Percentiles rank a stretch among this genome's conserved stretches.
Evolutionary conservation across 2,888 invertebrate genomes (phyloP).

Genomic region (Noctua comes): DNA sequence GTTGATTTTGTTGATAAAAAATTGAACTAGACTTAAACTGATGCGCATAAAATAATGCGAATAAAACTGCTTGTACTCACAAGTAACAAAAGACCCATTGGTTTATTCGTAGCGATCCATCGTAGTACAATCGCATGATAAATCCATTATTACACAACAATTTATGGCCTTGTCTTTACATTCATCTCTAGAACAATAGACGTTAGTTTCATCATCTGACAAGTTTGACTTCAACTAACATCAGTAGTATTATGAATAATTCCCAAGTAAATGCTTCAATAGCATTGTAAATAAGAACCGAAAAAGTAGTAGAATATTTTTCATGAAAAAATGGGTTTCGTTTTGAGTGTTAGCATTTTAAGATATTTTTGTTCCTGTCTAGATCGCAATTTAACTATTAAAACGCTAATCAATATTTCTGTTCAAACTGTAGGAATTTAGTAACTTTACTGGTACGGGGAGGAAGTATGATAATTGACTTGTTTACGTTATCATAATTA

Average conservation of each 20-base stretch:
- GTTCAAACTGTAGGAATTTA: neutral
- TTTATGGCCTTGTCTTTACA: slow-evolving; percentile 2
- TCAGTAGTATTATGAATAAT: neutral
- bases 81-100: neutral
- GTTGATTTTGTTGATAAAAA: neutral
- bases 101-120: neutral
- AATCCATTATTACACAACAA: slow-evolving; percentile 9
- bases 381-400: neutral
- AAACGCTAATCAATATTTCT: neutral
- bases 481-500: neutral
- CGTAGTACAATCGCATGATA: neutral
- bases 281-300: neutral
- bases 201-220: slow-evolving; percentile 9
- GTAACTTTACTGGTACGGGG: neutral
- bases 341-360: too few species aligned
- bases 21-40: neutral
- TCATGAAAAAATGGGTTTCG: too few species aligned
- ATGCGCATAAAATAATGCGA: neutral
- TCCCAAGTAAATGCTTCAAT: neutral
- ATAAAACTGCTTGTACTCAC: neutral
- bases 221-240: neutral
- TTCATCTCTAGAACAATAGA: slow-evolving; percentile 18
- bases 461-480: neutral
- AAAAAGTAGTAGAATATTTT: neutral
- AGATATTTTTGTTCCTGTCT: neutral